Percentiles rank a stretch among this genome's conserved stretches.
Conservation (phyloP, 2,888 invertebrate species). For the Homarus gammarus region DNA sequence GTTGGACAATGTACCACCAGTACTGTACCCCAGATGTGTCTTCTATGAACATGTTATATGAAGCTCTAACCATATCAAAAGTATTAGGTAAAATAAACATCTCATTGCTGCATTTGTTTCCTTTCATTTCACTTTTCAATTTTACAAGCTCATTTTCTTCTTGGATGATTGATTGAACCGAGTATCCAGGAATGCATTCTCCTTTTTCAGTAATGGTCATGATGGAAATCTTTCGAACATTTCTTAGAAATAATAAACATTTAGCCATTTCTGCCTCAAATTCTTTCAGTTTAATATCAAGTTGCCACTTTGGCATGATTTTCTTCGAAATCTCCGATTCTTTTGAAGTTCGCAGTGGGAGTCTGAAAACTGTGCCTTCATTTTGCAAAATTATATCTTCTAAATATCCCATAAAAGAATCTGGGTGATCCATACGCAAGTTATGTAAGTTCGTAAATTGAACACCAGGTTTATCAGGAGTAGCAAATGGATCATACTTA, state of each 20-base stretch:
- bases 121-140: not conserved
- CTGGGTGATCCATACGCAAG: slow-evolving; percentile 40
- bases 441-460: slow-evolving; percentile 19
- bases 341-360: slow-evolving; percentile 25
- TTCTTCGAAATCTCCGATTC: not conserved
- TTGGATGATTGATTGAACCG: slow-evolving; percentile 19
- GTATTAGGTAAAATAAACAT: not conserved
- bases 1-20: slow-evolving; percentile 40
- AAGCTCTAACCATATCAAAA: slow-evolving; percentile 27
- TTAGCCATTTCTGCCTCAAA: slow-evolving; percentile 44
- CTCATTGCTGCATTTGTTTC: not conserved
- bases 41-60: slow-evolving; percentile 16
- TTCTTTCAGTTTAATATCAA: slow-evolving; percentile 17
- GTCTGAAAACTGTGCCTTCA: slow-evolving; percentile 50
- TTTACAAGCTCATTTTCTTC: not conserved
- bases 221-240: slow-evolving; percentile 40
- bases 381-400: not conserved
- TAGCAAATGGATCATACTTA: slow-evolving; percentile 41
- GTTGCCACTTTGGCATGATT: not conserved
- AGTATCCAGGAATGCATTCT: not conserved
- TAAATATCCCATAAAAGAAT: slow-evolving; percentile 49
- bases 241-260: slow-evolving; percentile 50
- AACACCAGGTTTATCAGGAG: slow-evolving; percentile 34
- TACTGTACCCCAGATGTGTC: not conserved
- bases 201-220: not conserved